These are phyloP conservation scores for Timema cristinae DNA, from an alignment of 2,888 invertebrate species.

Conservation along the genomic window DNA sequence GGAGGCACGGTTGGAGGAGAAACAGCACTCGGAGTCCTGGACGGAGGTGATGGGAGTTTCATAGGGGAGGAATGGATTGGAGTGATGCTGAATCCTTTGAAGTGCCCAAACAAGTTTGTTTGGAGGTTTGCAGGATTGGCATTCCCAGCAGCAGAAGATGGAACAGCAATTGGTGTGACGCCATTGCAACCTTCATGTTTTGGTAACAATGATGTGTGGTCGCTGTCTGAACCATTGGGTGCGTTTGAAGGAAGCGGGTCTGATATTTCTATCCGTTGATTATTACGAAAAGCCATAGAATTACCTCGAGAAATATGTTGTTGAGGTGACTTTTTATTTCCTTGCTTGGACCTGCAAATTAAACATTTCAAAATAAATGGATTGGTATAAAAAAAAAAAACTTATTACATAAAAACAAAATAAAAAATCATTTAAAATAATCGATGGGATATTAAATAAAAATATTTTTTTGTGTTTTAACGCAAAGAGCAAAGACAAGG, in stretches of 20 bases:
- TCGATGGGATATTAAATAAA: too few relatives aligned
- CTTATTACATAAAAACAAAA: too few relatives aligned
- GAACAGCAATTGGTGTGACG: constrained; percentile 1
- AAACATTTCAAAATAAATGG: too few relatives aligned
- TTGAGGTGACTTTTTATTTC: constrained; percentile 35
- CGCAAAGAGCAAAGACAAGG: too few relatives aligned
- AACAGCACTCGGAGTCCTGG: constrained; percentile 22
- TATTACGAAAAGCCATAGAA: constrained; percentile 26
- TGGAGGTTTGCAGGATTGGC: constrained; percentile 19
- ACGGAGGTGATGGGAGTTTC: constrained; percentile 29
- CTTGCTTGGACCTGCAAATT: constrained; percentile 43
- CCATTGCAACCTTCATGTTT: constrained; percentile 20
- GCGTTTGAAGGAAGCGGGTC: constrained; percentile 26
- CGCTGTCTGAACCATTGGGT: constrained; percentile 28
- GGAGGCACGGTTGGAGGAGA: constrained; percentile 19
- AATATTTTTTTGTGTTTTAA: too few relatives aligned
- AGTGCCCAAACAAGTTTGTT: constrained; percentile 75
- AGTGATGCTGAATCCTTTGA: constrained; percentile 77
- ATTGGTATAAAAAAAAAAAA: too few relatives aligned
- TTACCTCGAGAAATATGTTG: constrained; percentile 25
- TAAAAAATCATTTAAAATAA: too few relatives aligned
- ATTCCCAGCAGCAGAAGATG: constrained; percentile 12
- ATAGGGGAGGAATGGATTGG: constrained; percentile 23
- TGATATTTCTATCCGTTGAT: constrained; percentile 29
- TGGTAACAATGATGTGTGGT: constrained; percentile 30